A percentile compares a stretch with the other conserved stretches of the same genome.
Conservation (phyloP, 2,888 invertebrate species). For the Helleia helle region DNA sequence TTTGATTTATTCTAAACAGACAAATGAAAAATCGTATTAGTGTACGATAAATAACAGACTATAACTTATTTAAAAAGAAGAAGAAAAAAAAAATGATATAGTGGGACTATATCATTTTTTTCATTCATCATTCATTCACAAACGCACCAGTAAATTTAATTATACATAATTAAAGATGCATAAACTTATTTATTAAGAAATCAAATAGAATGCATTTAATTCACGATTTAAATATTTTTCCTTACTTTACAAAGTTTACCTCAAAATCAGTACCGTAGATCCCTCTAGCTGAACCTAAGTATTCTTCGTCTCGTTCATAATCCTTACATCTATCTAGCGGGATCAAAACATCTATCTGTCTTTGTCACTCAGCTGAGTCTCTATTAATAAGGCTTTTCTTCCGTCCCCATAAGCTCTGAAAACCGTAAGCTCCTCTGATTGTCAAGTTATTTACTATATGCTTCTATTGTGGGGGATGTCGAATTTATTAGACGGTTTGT, state of each 20-base stretch:
- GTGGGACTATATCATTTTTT: no score
- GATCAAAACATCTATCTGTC: constrained; percentile 34
- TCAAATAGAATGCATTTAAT: no score
- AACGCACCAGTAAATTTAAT: no score
- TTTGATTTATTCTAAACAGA: no score
- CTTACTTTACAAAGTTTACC: background rate
- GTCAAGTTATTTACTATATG: constrained; percentile 49
- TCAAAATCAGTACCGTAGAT: background rate
- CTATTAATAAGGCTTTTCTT: constrained; percentile 68
- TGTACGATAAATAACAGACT: no score
- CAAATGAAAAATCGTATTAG: no score
- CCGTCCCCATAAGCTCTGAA: constrained; percentile 30
- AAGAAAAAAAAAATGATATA: no score
- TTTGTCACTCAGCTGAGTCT: constrained; percentile 37
- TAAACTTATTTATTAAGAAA: no score
- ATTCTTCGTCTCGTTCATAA: constrained; percentile 21
- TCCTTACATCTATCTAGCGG: constrained; percentile 27
- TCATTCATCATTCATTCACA: no score
- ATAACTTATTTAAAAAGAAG: no score
- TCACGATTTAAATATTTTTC: constrained; percentile 3
- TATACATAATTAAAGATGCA: no score
- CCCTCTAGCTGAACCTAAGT: constrained; percentile 12
- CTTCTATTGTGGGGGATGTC: constrained; percentile 6
- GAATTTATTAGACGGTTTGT: constrained; percentile 5
- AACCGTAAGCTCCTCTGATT: constrained; percentile 40